Evolutionary conservation across 2,888 invertebrate species (phyloP), one percentile per base, ranked within the genome.

Genomic region (Drosophila parthenogenetica): DNA sequence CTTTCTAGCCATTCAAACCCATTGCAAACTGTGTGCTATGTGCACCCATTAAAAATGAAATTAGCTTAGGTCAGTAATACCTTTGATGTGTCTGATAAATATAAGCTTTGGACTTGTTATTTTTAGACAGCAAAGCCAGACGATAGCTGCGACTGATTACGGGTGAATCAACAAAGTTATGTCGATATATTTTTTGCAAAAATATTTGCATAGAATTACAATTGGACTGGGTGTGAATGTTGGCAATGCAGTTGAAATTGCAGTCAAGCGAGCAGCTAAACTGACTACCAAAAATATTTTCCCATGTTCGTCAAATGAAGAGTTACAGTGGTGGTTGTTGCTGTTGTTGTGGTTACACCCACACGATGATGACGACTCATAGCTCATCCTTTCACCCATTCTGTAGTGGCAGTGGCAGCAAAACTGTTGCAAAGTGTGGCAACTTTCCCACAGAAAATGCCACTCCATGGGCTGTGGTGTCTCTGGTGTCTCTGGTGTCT

Each of bases 331-430:
- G 4, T 29, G 17, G 29, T 29, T 29, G 40, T 42, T 11, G 35
- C 3, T 35, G 59, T 7, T 29, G 19, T 19, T 40, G 32, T 16
- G 5, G 60, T 50, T 58, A 70, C 81, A 68, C 85, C 85, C 79
- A 87, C 85, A 63, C 69, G 14, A 13, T 13, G 42, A 32, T 42
- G 14, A 10, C 45, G 45, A 45, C 50, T n/a, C 45, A 46, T 29
- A 17, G 32, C 62, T 40, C 82, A 85, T 82, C 82, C 82, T 82
- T 87, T 82, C 88, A 87, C 88, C 64, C 57, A 71, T 58, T 8
- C 45, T 42, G 48, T 45, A 55, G 48, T n/a, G 35, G 19, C 49
- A 17, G 22, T 35, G 37, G 62, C 22, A 7, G 16, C 11, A 19
- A 19, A 19, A 8, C 35, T 35, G 35, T 14, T 8, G 16, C 8